Evolutionary conservation across 2,797 vertebrate genomes (phyloP).

Genomic region (Diplodus puntazzo): DNA sequence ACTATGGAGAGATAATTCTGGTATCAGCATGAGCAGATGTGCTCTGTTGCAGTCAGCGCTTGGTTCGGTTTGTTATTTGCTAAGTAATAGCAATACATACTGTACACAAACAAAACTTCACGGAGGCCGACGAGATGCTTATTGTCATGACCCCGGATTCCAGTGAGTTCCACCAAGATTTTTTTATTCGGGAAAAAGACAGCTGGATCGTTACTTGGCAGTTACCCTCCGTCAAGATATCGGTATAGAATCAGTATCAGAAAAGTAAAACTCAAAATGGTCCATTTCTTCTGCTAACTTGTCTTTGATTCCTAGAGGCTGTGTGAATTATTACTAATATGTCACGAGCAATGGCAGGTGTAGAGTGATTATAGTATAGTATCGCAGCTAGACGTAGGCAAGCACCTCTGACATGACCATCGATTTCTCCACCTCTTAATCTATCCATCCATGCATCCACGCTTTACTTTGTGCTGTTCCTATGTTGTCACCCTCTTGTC

Average conservation of each 20-base stretch:
- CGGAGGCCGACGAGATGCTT: no score
- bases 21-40: no score
- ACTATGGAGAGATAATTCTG: no score
- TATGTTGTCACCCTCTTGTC: slow-evolving; percentile 16
- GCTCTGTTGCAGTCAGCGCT: no score
- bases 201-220: not conserved
- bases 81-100: no score
- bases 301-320: not conserved
- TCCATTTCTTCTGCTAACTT: not conserved
- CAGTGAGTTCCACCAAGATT: not conserved
- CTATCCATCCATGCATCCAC: no score
- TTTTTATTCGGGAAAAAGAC: not conserved
- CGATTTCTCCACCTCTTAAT: not conserved
- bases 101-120: no score
- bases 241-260: not conserved
- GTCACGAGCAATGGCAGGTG: not conserved
- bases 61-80: no score
- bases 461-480: not conserved
- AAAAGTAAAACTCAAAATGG: not conserved
- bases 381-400: no score
- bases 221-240: not conserved
- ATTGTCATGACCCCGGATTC: not conserved
- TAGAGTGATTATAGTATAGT: not conserved
- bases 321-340: not conserved
- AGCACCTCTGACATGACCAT: not conserved